These are phyloP conservation scores for Troides oblongomaculatus DNA, from an alignment of 2,888 invertebrate species.

Conservation along the genomic window DNA sequence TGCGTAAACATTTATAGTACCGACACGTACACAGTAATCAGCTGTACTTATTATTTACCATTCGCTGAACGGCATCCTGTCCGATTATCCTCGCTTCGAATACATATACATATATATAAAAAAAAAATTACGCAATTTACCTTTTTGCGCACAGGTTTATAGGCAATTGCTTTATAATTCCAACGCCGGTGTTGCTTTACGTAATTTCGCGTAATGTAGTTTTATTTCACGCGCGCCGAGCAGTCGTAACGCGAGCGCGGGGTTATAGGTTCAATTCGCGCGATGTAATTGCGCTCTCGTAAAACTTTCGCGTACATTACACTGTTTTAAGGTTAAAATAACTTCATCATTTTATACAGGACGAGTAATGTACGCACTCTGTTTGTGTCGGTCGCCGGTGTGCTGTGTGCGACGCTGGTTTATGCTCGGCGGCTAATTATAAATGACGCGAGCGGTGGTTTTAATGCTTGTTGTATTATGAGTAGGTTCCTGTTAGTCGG, in stretches of 20 bases:
- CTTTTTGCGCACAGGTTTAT: constrained; percentile 10
- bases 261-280: constrained; percentile 35
- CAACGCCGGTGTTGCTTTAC: constrained; percentile 13
- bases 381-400: constrained; percentile 19
- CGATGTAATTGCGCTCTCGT: constrained; percentile 34
- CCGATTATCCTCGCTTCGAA: not conserved
- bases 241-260: constrained; percentile 35
- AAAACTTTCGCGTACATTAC: constrained; percentile 34
- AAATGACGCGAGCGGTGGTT: constrained; percentile 25
- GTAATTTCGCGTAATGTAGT: constrained; percentile 27
- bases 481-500: constrained; percentile 20
- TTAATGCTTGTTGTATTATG: constrained; percentile 23
- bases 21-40: not conserved
- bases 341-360: constrained; percentile 16
- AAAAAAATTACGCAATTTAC: constrained; percentile 7
- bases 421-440: constrained; percentile 28
- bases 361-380: constrained; percentile 26
- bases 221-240: constrained; percentile 31
- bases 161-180: constrained; percentile 22
- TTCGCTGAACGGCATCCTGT: not conserved
- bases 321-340: constrained; percentile 28
- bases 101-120: no score
- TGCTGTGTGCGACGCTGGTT: constrained; percentile 25
- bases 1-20: no score
- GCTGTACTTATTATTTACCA: no score